Evolutionary conservation across 2,797 vertebrate species (phyloP).

Genomic region (Gephyroberyx darwinii): DNA sequence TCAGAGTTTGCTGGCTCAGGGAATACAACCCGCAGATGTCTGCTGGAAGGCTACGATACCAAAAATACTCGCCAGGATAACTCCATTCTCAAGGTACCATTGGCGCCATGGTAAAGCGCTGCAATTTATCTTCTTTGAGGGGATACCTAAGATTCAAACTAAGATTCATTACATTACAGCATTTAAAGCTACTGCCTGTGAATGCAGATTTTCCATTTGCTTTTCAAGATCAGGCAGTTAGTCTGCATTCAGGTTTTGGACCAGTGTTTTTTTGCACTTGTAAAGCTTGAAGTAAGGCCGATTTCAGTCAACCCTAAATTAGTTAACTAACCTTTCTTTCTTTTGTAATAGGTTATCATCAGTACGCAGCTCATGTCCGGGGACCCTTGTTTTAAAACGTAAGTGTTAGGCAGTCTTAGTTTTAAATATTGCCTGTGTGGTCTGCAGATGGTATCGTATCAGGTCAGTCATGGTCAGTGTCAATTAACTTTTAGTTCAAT

Average conservation of each 20-base stretch:
- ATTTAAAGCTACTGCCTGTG: no score
- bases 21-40: slow-evolving; percentile 93
- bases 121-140: background rate
- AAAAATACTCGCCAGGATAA: slow-evolving; percentile 99
- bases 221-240: no score
- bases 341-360: slow-evolving; percentile 87
- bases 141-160: slow-evolving; percentile 13
- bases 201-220: no score
- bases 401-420: slow-evolving; percentile 67
- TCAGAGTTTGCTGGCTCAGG: slow-evolving; percentile 95
- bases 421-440: background rate
- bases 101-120: background rate
- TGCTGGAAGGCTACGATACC: slow-evolving; percentile 98
- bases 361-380: slow-evolving; percentile 97
- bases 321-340: background rate
- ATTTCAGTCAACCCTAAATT: background rate
- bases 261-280: background rate
- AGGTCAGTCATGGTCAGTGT: background rate
- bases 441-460: background rate
- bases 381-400: slow-evolving; percentile 99
- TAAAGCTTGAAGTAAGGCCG: background rate
- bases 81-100: slow-evolving; percentile 95
- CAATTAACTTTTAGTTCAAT: no score
- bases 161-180: no score
- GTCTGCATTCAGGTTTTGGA: no score